Evolutionary conservation across 2,888 invertebrate species (phyloP), one percentile per base, ranked within the genome.

Genomic region (Tetheella fluctuosa): DNA sequence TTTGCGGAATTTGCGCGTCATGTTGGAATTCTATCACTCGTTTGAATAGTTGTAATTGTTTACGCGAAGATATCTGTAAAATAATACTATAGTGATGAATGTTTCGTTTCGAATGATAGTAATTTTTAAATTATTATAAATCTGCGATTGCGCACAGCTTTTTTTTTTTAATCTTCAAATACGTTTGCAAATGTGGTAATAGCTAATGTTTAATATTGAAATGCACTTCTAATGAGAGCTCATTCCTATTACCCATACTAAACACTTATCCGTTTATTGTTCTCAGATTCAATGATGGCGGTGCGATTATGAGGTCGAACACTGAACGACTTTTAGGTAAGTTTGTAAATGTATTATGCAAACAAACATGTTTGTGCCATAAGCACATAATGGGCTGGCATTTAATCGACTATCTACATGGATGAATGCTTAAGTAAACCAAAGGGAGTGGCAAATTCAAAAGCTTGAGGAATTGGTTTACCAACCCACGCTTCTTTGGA

Each of bases 241-340:
- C 17, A 54, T 30, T 15, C 15, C 30, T 34, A 34, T 34, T 25
- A n/a, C n/a, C n/a, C n/a, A 39, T 65, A 62, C 61, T 65, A 62
- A 69, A 70, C 69, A 57, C 69, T 64, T 59, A 59, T 70, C 62
- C 69, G 65, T 72, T 77, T 76, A 77, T 83, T 90, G 75, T 83
- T 84, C 74, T 54, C 91, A 91, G 92, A 85, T 88, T 75, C 72
- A 75, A 85, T 77, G 73, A 91, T 91, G 90, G 80, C 81, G 77
- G 73, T 69, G 74, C 84, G 86, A 83, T 90, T 89, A 91, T 91
- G 90, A 91, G 82, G 77, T 74, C 74, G 75, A 71, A 74, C 75
- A 65, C 73, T 76, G 76, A 81, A 77, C 81, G 65, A 77, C 73
- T 82, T 86, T 84, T 85, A 90, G 88, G 91, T 90, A 74, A 91